Base-by-base conservation (phyloP, 2,888 invertebrate genomes). In the Stomorhina lunata region DNA sequence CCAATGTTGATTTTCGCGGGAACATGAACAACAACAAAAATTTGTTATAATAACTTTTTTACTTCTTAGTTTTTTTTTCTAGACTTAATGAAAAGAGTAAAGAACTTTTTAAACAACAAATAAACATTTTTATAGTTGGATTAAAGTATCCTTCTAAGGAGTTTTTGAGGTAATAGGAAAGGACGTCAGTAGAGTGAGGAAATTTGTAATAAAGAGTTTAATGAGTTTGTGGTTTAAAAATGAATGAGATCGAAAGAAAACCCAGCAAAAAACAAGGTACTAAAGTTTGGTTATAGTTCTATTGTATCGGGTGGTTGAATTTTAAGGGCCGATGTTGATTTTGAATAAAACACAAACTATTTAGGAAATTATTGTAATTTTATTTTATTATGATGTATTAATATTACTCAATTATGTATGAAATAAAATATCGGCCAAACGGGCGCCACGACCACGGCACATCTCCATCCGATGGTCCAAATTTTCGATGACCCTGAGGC, bases 1-100 rank as follows among this genome's bases (percentile, higher is more conserved):
- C n/a, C 73, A 59, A 72, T 85, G 85, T 85, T 85, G 81, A 85
- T 75, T 85, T 85, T 84, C 79, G 85, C 78, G 84, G 84, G 84
- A 83, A 79, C 75, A 84, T 45, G 68, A 9, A 40, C 25, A 17
- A 34, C 10, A 59, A 12, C 17, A 27, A 63, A 48, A 4, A 37
- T 32, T 71, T 55, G 50, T 53, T 50, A 69, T 20, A 69, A 65
- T 48, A 61, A 68, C 17, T 40, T 37, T 25, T 57, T 76, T 57
- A 12, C 27, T 63, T 1, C 22, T 17, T 57, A 12, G 10, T 20
- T 6, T 27, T 55, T 5, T 5, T 22, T 61, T 59, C 12, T 20
- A 55, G 69, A 45, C 63, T 72, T 69, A 65, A 78, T 79, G 63
- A 82, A 75, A 53, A 32, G 15, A 20, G 17, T 50, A n/a, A n/a